These are phyloP conservation scores for Anolis carolinensis DNA, from an alignment of 2,113 vertebrate genomes.

Conservation along the genomic window DNA sequence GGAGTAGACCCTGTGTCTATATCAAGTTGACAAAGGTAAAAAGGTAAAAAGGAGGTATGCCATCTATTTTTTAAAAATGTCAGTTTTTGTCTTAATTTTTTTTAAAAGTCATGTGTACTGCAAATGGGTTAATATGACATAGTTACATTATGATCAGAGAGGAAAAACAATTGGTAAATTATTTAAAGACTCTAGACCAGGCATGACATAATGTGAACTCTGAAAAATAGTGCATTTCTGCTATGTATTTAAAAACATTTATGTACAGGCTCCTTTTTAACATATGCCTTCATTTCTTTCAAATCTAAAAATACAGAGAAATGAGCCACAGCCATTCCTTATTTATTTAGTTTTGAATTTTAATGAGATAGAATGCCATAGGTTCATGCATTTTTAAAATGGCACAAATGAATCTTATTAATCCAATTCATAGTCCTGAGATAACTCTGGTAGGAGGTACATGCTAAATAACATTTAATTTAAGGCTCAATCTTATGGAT, in stretches of 20 bases:
- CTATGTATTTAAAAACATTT: not conserved
- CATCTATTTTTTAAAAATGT: not conserved
- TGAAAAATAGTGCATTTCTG: slow-evolving; percentile 1
- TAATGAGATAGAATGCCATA: slow-evolving; percentile 17
- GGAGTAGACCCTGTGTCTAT: no score
- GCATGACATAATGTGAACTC: not conserved
- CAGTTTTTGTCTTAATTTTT: no score
- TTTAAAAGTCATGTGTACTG: no score
- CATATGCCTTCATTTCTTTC: slow-evolving; percentile 7
- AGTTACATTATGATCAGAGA: not conserved
- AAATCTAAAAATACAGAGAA: slow-evolving; percentile 7
- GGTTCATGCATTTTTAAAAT: slow-evolving; percentile 40
- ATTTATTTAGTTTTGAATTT: slow-evolving; percentile 32
- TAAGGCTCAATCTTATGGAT: slow-evolving; percentile 9
- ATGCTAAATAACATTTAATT: slow-evolving; percentile 14
- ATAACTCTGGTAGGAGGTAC: slow-evolving; percentile 1
- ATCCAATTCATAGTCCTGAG: slow-evolving; percentile 22
- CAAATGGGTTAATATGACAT: not conserved
- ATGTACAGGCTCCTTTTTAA: slow-evolving; percentile 4
- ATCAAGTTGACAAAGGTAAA: no score
- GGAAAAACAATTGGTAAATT: not conserved
- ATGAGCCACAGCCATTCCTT: slow-evolving; percentile 2
- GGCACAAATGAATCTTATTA: slow-evolving; percentile 31
- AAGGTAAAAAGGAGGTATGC: no score
- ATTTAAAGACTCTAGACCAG: not conserved